Conservation (phyloP, 2,113 vertebrate species). For the Emydocephalus ijimae region DNA sequence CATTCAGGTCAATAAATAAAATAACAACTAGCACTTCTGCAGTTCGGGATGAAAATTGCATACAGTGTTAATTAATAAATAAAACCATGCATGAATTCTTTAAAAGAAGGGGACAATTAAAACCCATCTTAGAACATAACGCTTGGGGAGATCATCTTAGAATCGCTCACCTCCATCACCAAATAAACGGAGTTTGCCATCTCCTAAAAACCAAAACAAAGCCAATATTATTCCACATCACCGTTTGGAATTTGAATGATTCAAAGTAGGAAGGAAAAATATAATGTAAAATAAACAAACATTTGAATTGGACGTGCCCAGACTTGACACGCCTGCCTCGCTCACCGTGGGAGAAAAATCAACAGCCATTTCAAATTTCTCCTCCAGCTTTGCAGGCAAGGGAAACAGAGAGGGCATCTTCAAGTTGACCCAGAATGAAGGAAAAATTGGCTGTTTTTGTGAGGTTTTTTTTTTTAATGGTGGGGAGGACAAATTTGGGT, state of each 20-base stretch:
- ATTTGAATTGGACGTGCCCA: neutral
- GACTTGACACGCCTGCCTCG: neutral
- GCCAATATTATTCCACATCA: neutral
- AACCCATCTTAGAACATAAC: neutral
- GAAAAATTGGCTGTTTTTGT: neutral
- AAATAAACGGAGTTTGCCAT: slow-evolving; percentile 93
- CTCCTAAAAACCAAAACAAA: slow-evolving; percentile 72
- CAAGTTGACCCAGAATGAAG: neutral
- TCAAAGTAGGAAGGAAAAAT: neutral
- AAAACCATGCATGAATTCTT: neutral
- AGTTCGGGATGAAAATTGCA: neutral
- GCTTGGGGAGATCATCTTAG: neutral
- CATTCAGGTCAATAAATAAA: neutral
- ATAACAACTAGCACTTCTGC: neutral
- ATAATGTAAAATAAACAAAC: neutral
- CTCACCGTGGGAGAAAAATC: neutral
- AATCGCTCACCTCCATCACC: slow-evolving; percentile 92
- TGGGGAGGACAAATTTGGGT: neutral
- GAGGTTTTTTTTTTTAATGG: neutral
- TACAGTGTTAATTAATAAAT: neutral
- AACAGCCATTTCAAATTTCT: neutral
- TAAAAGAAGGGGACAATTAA: neutral
- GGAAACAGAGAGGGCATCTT: neutral
- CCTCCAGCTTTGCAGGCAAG: neutral
- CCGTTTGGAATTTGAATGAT: neutral